phyloP scores from a whole-genome alignment of 2,113 vertebrate species.

The Megaceryle maxima region DNA sequence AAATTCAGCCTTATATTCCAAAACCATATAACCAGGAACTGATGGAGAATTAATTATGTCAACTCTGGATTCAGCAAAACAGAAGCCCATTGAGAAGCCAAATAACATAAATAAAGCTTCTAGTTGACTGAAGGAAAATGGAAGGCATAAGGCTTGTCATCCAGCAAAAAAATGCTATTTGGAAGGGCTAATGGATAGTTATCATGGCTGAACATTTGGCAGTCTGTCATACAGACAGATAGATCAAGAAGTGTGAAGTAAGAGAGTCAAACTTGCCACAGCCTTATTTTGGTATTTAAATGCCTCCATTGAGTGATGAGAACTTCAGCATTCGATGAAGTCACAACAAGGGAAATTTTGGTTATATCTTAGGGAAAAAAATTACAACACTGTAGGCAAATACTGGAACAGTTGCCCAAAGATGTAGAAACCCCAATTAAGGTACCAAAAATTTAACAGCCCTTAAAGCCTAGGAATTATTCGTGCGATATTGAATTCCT shows the following conservation, averaged over 20 bases:
- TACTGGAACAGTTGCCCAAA: rapidly evolving
- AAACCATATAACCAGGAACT: not conserved
- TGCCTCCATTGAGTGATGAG: not conserved
- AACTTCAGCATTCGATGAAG: not conserved
- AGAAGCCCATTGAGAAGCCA: not conserved
- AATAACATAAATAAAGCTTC: not conserved
- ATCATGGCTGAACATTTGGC: not conserved
- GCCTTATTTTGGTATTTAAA: not conserved
- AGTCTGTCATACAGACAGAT: not conserved
- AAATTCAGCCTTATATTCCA: not conserved
- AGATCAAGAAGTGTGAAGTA: not conserved
- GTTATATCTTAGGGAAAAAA: not conserved
- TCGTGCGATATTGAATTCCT: too few species aligned
- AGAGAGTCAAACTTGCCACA: not conserved
- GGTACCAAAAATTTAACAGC: not conserved
- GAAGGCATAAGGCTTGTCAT: not conserved
- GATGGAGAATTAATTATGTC: not conserved
- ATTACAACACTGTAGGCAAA: not conserved
- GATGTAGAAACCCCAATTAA: not conserved
- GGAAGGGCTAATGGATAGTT: not conserved
- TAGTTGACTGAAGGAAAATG: not conserved
- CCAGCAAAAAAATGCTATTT: not conserved
- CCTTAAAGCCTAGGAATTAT: too few species aligned
- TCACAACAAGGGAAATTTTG: not conserved
- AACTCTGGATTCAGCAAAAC: not conserved